These are phyloP conservation scores for Morpho helenor DNA, from an alignment of 2,888 invertebrate genomes.

Conservation along the genomic window DNA sequence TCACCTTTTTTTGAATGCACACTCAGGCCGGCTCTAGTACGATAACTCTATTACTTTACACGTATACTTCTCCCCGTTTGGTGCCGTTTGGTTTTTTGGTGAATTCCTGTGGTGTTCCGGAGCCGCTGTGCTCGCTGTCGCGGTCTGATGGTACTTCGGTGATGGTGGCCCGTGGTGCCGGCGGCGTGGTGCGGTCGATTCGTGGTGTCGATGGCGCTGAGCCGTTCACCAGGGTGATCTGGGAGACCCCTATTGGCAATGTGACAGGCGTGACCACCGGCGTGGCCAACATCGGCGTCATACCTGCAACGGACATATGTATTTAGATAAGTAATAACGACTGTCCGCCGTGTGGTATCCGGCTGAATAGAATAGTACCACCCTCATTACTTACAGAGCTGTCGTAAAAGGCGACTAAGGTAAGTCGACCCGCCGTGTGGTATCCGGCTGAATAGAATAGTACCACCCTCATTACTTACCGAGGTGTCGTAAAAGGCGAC, in stretches of 20 bases:
- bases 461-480: too few relatives aligned
- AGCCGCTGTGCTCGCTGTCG: slow-evolving; percentile 54
- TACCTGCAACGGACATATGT: slow-evolving; percentile 20
- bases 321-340: too few relatives aligned
- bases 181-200: slow-evolving; percentile 40
- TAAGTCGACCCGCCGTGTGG: too few relatives aligned
- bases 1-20: too few relatives aligned
- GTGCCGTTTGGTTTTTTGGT: slow-evolving; percentile 51
- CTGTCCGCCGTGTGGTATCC: too few relatives aligned
- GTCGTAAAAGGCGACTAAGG: too few relatives aligned
- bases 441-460: too few relatives aligned
- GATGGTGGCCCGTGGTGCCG: slow-evolving; percentile 40
- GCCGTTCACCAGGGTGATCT: slow-evolving; percentile 73
- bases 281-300: slow-evolving; percentile 56
- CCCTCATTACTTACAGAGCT: too few relatives aligned
- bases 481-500: too few relatives aligned
- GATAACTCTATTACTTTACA: slow-evolving; percentile 33
- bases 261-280: slow-evolving; percentile 73
- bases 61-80: slow-evolving; percentile 69
- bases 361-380: too few relatives aligned
- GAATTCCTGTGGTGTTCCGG: slow-evolving; percentile 48
- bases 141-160: slow-evolving; percentile 50
- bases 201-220: slow-evolving; percentile 71
- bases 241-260: slow-evolving; percentile 80
- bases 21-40: too few relatives aligned